phyloP scores from a whole-genome alignment of 2,797 vertebrate genomes.

The Poecile montanus region DNA sequence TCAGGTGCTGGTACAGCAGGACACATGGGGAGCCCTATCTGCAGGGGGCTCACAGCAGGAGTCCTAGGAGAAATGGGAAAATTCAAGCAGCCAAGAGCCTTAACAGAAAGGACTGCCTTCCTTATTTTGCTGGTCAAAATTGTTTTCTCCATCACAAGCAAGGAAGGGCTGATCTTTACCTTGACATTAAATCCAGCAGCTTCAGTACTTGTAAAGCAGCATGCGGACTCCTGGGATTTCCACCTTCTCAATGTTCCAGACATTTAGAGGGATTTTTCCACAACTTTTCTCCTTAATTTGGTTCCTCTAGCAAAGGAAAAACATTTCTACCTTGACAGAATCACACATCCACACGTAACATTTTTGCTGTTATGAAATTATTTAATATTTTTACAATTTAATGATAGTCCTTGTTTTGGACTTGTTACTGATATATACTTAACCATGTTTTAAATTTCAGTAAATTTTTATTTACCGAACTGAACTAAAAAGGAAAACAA shows the following conservation, averaged over 20 bases:
- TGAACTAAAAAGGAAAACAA: neutral
- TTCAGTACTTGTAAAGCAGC: neutral
- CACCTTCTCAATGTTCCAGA: neutral
- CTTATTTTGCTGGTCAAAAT: neutral
- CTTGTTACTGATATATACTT: neutral
- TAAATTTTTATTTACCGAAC: neutral
- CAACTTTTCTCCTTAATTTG: neutral
- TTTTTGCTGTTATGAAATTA: neutral
- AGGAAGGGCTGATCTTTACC: neutral
- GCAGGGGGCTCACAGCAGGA: neutral
- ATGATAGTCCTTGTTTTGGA: neutral
- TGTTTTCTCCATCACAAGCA: neutral
- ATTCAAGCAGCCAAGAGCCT: neutral
- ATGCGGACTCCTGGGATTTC: neutral
- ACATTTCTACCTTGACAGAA: neutral
- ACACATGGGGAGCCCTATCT: neutral
- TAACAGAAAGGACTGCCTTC: neutral
- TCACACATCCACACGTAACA: rapidly evolving
- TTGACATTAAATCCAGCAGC: neutral
- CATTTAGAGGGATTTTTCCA: neutral
- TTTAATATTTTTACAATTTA: neutral
- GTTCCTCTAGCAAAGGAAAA: neutral
- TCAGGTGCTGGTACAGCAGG: rapidly evolving
- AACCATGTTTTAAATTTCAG: neutral
- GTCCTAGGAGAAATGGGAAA: neutral